Evolutionary conservation across 2,113 vertebrate species (phyloP).

Genomic region (Lamprologus sp.): DNA sequence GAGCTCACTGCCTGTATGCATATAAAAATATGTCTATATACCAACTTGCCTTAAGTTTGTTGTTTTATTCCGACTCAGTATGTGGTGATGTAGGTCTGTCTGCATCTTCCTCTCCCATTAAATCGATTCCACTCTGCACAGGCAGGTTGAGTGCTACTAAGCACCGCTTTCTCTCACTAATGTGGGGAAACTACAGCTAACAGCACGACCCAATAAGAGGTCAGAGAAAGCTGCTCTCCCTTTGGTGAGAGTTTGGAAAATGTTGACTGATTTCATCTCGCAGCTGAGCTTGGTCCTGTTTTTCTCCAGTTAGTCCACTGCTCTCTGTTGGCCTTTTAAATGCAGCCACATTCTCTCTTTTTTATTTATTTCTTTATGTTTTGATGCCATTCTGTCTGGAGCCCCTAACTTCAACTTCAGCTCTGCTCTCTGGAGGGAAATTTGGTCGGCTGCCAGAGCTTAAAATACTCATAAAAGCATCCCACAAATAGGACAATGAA

Average conservation of each 20-base stretch:
- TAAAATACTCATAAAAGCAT: not conserved
- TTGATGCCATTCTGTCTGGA: not conserved
- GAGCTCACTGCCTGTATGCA: rapidly evolving
- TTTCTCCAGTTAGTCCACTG: not conserved
- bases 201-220: not conserved
- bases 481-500: not conserved
- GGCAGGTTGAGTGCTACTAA: slow-evolving; percentile 28
- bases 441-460: not conserved
- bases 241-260: not conserved
- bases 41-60: not conserved
- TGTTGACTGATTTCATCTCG: not conserved
- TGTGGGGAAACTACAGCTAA: not conserved
- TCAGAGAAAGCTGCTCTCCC: not conserved
- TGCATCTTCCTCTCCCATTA: not conserved
- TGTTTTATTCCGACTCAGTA: rapidly evolving
- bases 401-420: not conserved
- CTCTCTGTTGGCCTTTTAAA: not conserved
- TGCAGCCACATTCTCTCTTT: not conserved
- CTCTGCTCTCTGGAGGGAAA: not conserved
- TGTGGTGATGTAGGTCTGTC: not conserved
- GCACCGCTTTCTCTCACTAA: not conserved
- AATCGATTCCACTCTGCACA: slow-evolving; percentile 3
- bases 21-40: not conserved
- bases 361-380: not conserved
- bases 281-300: not conserved